Base-by-base conservation (phyloP, 2,113 vertebrate species). In the Polyodon spathula region DNA sequence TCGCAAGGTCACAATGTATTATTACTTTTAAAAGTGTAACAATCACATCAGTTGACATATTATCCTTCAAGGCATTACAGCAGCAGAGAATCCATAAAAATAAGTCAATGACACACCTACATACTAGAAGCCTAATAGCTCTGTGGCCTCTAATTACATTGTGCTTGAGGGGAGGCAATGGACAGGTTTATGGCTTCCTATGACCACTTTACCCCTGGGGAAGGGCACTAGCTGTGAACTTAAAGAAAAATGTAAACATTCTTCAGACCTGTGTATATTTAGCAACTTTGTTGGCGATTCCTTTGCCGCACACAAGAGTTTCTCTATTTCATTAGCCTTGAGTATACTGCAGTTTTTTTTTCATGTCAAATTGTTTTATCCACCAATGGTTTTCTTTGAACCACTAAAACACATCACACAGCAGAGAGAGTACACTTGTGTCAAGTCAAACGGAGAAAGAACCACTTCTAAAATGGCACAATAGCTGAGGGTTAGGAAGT, bases 401-500 rank as follows among this genome's bases (percentile, higher is more conserved):
- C 27, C 27, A 27, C 14, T 12, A n/a, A 50, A 50, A 14, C 48
- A 50, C 12, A 50, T n/a, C 48, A 50, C 12, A 5, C 15, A n/a
- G 5, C 14, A 50, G 12, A 50, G 48, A 0, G 12, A 50, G 48
- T 50, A 11, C 48, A n/a, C 8, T 50, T 50, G 15, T 55, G 53
- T 17, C 53, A 55, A 7, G 37, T 37, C 17, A 37, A 4, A 55
- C 17, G 37, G 10, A 38, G 53, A 55, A 55, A 76, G 62, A 70
- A 71, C 59, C 62, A 62, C 61, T 72, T 70, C 65, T 67, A 11
- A 71, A 63, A 68, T n/a, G 58, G 51, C 37, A 41, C 39, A 73
- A 73, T 17, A 72, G 67, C 57, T 38, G 66, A 71, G 73, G 44
- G 64, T 68, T 73, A 78, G 73, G 73, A 72, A 76, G 65, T 63